A percentile compares a stretch with the other conserved stretches of the same genome.
Evolutionary conservation across 2,113 vertebrate genomes (phyloP).

Genomic region (Rhinopomastus cyanomelas): DNA sequence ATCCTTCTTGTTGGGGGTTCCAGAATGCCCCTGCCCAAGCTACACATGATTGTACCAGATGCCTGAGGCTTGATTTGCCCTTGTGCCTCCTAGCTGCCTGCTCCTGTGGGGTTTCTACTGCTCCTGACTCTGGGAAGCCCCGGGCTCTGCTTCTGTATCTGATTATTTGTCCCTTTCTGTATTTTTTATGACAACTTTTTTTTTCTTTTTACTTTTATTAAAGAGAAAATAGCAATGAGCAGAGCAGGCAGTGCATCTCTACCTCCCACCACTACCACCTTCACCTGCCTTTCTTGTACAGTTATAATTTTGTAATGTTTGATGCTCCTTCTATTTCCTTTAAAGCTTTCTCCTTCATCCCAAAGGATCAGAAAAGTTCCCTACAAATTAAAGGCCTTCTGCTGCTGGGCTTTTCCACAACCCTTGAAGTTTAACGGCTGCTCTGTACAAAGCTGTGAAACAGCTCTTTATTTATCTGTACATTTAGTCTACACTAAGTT

Average conservation of each 20-base stretch:
- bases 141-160: neutral
- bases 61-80: neutral
- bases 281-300: neutral
- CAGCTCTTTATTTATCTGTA: constrained; percentile 28
- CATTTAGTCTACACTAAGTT: neutral
- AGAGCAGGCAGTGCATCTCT: neutral
- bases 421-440: neutral
- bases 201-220: neutral
- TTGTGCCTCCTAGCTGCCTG: neutral
- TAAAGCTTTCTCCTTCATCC: neutral
- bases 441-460: neutral
- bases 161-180: neutral
- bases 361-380: neutral
- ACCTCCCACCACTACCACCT: neutral
- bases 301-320: neutral
- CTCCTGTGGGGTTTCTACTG: neutral
- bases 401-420: neutral
- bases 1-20: too few relatives aligned
- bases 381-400: neutral
- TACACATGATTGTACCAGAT: too few relatives aligned
- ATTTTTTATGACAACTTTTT: neutral
- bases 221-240: neutral
- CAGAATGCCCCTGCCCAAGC: too few relatives aligned
- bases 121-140: rapidly evolving
- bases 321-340: rapidly evolving